A percentile compares a stretch with the other conserved stretches of the same genome.
Evolutionary conservation across 1,140 invertebrate genomes (phyloP).

Genomic region (Drosophila melanogaster): Release_6_plus_ISO1_MT NT_033779.5:3003501-3004000

Average conservation of each 20-base stretch:
- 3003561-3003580: not conserved
- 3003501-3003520: not conserved
- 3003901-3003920: slow-evolving; percentile 83
- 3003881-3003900: slow-evolving; percentile 81
- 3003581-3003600: too few relatives aligned
- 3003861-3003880: slow-evolving; percentile 19
- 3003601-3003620: too few relatives aligned
- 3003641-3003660: not conserved
- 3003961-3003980: slow-evolving; percentile 32
- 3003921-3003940: slow-evolving; percentile 77
- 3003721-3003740: slow-evolving; percentile 47
- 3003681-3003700: not conserved
- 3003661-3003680: not conserved
- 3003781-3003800: slow-evolving; percentile 40
- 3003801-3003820: slow-evolving; percentile 23
- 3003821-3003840: slow-evolving; percentile 5
- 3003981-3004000: slow-evolving; percentile 67
- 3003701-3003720: slow-evolving; percentile 52
- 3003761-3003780: slow-evolving; percentile 81
- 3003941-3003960: slow-evolving; percentile 41
- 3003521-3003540: not conserved
- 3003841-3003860: slow-evolving; percentile 15
- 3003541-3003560: too few relatives aligned
- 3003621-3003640: too few relatives aligned
- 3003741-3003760: slow-evolving; percentile 62